Conservation (phyloP, 2,113 vertebrate genomes). For the Erythrolamprus reginae region DNA sequence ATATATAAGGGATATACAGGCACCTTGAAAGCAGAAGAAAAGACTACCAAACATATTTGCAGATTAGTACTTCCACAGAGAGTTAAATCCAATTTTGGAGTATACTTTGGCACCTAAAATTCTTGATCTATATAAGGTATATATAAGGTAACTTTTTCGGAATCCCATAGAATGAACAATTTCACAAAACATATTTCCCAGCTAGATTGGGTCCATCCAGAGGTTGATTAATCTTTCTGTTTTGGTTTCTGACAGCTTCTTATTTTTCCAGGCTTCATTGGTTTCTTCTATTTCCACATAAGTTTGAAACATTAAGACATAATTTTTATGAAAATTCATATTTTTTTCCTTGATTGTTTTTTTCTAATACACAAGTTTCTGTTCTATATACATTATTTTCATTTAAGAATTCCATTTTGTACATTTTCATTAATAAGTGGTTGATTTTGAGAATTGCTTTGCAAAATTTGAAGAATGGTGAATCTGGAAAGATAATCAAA, state of each 20-base stretch:
- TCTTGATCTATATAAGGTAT: background rate
- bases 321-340: background rate
- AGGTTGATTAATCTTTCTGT: background rate
- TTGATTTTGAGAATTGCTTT: background rate
- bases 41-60: background rate
- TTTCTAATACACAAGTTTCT: background rate
- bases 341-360: background rate
- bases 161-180: background rate
- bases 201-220: background rate
- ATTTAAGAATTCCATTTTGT: background rate
- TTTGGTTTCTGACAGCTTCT: background rate
- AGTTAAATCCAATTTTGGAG: background rate
- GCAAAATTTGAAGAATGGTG: background rate
- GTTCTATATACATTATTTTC: background rate
- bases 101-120: background rate
- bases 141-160: background rate
- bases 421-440: background rate
- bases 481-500: background rate
- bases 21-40: background rate
- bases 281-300: background rate
- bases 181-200: background rate
- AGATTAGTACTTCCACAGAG: background rate
- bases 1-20: background rate
- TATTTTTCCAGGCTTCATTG: background rate
- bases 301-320: background rate